Base-by-base conservation (phyloP, 2,888 invertebrate genomes). In the Pedicia rivosa region DNA sequence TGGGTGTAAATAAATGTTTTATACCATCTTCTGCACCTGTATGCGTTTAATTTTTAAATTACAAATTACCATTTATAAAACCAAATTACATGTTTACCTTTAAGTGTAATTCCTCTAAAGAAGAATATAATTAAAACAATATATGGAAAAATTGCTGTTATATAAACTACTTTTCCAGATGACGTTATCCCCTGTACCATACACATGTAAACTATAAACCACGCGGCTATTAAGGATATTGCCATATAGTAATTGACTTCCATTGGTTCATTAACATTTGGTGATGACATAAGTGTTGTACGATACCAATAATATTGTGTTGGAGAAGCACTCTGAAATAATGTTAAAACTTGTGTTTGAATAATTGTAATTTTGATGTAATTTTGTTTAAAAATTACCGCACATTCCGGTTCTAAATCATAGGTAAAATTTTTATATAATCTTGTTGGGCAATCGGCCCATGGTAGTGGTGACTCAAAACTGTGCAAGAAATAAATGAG, bases 111-210 rank as follows among this genome's bases (percentile, higher is more conserved):
- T 7, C 92, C 94, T 35, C 94, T 77, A 48, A 91, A 86, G 68
- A 95, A 92, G 66, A 95, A 95, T 46, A 94, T 87, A 4, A 94
- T 83, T 5, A 94, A 70, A 12, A 95, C 94, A 36, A 92, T 72
- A 61, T 95, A 95, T 0, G 95, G 95, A 57, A 95, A 95, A 0
- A 91, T 91, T 2, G 95, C 92, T 3, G 94, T 95, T 40, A 95
- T 81, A 56, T 92, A 94, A 42, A 92, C 91, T 34, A 92, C 91
- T 68, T 94, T 92, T 38, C 92, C 91, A 0, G 92, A 92, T 5
- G 91, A 91, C 2, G 94, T 92, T 43, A 95, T 92, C 36, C 95
- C 95, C 59, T 92, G 94, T 48, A 92, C 91, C 81, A 95, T 92
- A 62, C 94, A 94, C 60, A 92, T 70, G 61, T 92, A 95, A 44